phyloP scores from a whole-genome alignment of 2,888 invertebrate genomes.

The Drosophila dives region DNA sequence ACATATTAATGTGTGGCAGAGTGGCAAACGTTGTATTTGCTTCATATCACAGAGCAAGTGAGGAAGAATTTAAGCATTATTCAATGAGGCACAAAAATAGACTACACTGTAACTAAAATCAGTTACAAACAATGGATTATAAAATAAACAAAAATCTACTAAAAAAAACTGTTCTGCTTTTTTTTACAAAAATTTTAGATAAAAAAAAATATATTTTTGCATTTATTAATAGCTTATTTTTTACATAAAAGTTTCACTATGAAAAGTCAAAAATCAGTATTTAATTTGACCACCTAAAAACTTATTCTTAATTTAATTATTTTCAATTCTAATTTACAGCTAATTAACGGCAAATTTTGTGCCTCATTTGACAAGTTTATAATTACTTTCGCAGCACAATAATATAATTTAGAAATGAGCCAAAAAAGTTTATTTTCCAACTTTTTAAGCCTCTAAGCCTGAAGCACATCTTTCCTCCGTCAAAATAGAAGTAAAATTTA shows the following conservation, averaged over 20 bases:
- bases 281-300: background rate
- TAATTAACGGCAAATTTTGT: background rate
- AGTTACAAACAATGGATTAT: background rate
- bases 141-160: background rate
- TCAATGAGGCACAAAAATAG: background rate
- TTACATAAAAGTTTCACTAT: background rate
- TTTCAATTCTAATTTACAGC: background rate
- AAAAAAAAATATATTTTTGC: background rate
- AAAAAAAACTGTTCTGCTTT: background rate
- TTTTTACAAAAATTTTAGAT: background rate
- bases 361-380: background rate
- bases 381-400: background rate
- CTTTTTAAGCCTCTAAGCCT: background rate
- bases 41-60: background rate
- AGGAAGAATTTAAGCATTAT: background rate
- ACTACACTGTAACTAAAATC: background rate
- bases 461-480: background rate
- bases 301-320: background rate
- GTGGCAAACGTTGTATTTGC: constrained; percentile 1
- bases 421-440: background rate
- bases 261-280: background rate
- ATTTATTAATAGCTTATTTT: background rate
- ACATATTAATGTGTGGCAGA: constrained; percentile 51
- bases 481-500: constrained; percentile 11
- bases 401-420: background rate